Evolutionary conservation across 1,140 invertebrate species (phyloP).

Genomic region (Procambarus clarkii): DNA sequence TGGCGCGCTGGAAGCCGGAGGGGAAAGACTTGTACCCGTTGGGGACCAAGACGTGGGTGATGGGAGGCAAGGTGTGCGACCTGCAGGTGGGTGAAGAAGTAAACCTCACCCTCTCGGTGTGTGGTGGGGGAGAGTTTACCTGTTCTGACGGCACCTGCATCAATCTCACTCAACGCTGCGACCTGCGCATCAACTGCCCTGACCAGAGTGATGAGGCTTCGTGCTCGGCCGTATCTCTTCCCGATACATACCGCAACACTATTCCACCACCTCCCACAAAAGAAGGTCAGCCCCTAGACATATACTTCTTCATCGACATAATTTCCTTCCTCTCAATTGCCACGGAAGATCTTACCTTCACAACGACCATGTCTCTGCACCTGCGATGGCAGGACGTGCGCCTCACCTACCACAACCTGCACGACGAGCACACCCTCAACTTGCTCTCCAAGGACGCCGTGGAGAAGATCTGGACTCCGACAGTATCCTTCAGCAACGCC

Average conservation of each 20-base stretch:
- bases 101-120: constrained; percentile 76
- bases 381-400: constrained; percentile 65
- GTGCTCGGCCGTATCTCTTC: constrained; percentile 79
- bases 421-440: constrained; percentile 64
- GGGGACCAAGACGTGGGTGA: constrained; percentile 43
- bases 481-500: constrained; percentile 69
- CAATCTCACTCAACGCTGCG: constrained; percentile 85
- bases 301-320: constrained; percentile 56
- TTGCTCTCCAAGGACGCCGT: constrained; percentile 46
- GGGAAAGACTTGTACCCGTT: constrained; percentile 27
- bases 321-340: constrained; percentile 65
- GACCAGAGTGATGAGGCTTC: constrained; percentile 93
- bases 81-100: constrained; percentile 9
- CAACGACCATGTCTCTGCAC: constrained; percentile 34
- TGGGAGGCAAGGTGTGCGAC: constrained; percentile 18
- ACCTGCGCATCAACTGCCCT: constrained; percentile 87
- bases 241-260: constrained; percentile 50
- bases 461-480: constrained; percentile 58
- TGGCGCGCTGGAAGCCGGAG: constrained; percentile 26
- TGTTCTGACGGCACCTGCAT: constrained; percentile 95
- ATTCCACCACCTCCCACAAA: constrained; percentile 55
- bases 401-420: constrained; percentile 65
- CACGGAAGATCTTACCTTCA: constrained; percentile 66
- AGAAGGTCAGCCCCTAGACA: constrained; percentile 14
- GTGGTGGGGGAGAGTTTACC: constrained; percentile 87